Conservation (phyloP, 1,140 invertebrate genomes). For the Subanguina moxae region DNA sequence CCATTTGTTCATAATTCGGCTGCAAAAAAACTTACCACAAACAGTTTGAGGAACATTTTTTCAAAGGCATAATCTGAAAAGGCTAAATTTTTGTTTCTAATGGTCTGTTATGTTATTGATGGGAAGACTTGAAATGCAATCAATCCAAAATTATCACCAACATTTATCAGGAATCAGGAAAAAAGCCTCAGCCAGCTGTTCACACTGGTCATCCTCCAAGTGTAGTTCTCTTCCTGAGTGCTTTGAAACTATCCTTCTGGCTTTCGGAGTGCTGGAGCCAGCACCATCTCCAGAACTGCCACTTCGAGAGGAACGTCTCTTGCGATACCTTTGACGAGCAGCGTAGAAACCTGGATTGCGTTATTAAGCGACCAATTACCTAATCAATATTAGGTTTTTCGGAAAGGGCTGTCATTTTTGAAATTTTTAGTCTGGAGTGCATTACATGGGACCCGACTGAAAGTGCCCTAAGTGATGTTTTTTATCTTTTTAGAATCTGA, state of each 20-base stretch:
- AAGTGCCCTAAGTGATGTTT: too few species aligned
- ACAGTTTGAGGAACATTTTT: conserved; percentile 50
- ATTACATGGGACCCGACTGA: too few species aligned
- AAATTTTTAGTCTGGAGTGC: too few species aligned
- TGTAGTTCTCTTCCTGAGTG: conserved; percentile 42
- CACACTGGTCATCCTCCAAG: conserved; percentile 42
- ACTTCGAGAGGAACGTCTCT: conserved; percentile 22
- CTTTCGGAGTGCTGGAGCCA: conserved; percentile 17
- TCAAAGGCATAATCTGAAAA: conserved; percentile 34
- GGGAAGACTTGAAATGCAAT: conserved; percentile 8
- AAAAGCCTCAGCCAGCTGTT: conserved; percentile 44
- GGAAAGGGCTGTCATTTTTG: too few species aligned
- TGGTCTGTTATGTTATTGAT: too few species aligned
- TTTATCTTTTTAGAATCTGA: too few species aligned
- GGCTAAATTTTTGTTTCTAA: too few species aligned
- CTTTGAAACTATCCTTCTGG: conserved; percentile 31
- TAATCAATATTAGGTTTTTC: too few species aligned
- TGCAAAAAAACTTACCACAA: conserved; percentile 35
- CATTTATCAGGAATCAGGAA: conserved; percentile 50
- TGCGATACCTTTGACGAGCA: conserved; percentile 29
- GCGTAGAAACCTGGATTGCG: conserved; percentile 15
- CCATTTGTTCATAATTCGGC: too few species aligned
- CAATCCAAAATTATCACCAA: conserved; percentile 18
- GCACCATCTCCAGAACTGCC: conserved; percentile 2
- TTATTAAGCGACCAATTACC: too few species aligned